Base-by-base conservation (phyloP, 2,888 invertebrate genomes). In the Cremastinae sp. region DNA sequence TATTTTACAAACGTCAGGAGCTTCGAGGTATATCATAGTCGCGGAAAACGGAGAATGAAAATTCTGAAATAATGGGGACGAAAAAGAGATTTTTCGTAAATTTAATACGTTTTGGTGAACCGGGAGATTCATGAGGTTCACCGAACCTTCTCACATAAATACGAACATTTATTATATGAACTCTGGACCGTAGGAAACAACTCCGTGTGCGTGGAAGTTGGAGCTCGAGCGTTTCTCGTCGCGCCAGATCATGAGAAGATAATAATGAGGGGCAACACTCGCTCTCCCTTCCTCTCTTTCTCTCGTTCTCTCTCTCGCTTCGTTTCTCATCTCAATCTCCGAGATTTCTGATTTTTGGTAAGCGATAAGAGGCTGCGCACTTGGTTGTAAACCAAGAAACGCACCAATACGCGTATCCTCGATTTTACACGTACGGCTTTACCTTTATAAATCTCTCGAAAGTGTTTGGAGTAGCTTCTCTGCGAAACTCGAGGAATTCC, bases 81-180 rank as follows among this genome's bases (percentile, higher is more conserved):
- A 39, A 41, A 49, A 9, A 69, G 12, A 14, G 47, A 14, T 55
- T 61, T 9, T 59, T 20, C 28, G 53, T 39, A 1, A 22, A 14
- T 56, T 65, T 53, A 16, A 61, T 51, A 28, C 49, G 37, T 49
- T 64, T 73, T 18, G 69, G 53, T 45, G 58, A 55, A 69, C 28
- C 47, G 47, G 37, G 59, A 37, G 59, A 55, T 58, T 69, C 55
- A 18, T 14, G 59, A 55, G 73, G 49, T 69, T 59, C 64, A 68
- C 73, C 73, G 69, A 62, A 69, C 39, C 64, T 69, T 69, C 65
- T 73, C 76, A 73, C 76, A 69, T 76, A 76, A 76, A 76, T 76
- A 69, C 59, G 59, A 76, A 76, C 76, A 76, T 76, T 76, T 76
- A 76, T 76, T 73, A 76, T 65, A 73, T 59, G 64, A 73, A 69